A percentile compares a stretch with the other conserved stretches of the same genome.
Conservation (phyloP, 2,113 vertebrate species). For the Anser cygnoides region DNA sequence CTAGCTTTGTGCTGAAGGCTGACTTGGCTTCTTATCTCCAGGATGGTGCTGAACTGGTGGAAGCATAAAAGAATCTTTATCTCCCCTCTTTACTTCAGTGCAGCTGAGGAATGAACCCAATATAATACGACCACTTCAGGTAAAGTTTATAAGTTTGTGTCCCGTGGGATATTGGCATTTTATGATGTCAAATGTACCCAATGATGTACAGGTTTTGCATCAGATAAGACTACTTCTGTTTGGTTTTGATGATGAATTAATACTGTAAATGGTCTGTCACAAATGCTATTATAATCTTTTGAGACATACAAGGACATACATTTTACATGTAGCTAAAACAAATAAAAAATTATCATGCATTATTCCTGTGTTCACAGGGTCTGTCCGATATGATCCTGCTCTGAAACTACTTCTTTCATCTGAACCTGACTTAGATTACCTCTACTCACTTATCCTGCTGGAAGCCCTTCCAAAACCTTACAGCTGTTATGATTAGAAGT, state of each 20-base stretch:
- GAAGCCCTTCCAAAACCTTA: background rate
- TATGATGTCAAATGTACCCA: background rate
- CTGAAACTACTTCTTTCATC: background rate
- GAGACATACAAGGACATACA: background rate
- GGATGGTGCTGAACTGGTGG: slow-evolving; percentile 20
- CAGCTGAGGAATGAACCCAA: slow-evolving; percentile 4
- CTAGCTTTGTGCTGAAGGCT: slow-evolving; percentile 57
- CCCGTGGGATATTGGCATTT: background rate
- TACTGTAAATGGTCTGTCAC: background rate
- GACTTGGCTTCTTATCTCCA: slow-evolving; percentile 24
- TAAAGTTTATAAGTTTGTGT: background rate
- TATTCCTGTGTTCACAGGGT: background rate
- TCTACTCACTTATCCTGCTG: background rate
- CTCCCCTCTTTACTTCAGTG: slow-evolving; percentile 9
- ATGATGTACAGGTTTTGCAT: background rate
- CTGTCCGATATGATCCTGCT: background rate
- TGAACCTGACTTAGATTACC: background rate
- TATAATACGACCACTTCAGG: background rate
- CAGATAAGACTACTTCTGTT: background rate
- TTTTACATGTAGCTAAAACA: background rate
- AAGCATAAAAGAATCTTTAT: slow-evolving; percentile 31
- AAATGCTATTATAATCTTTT: background rate
- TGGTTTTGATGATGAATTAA: background rate
- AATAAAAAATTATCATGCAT: background rate
- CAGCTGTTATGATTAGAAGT: background rate